phyloP scores from a whole-genome alignment of 1,140 invertebrate genomes.

The Meloidogyne floridensis region DNA sequence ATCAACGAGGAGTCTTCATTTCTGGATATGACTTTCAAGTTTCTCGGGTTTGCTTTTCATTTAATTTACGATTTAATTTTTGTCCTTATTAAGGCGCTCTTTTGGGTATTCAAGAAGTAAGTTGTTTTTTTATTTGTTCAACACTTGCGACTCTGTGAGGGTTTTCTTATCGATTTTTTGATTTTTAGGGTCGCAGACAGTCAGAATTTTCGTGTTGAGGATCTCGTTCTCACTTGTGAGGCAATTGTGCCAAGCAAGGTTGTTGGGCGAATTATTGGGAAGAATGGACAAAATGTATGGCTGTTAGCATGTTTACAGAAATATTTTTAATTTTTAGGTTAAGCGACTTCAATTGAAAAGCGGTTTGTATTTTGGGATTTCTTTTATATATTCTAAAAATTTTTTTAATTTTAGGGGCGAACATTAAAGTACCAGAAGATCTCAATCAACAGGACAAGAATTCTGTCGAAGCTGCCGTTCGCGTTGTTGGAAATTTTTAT shows the following conservation, averaged over 20 bases:
- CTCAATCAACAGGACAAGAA: slow-evolving; percentile 19
- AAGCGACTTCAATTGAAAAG: slow-evolving; percentile 30
- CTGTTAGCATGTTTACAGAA: not conserved
- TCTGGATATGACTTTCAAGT: slow-evolving; percentile 33
- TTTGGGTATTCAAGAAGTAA: slow-evolving; percentile 28
- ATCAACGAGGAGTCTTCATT: slow-evolving; percentile 23
- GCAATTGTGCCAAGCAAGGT: slow-evolving; percentile 32
- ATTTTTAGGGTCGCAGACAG: slow-evolving; percentile 19
- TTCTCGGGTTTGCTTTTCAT: slow-evolving; percentile 19
- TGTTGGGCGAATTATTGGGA: slow-evolving; percentile 42
- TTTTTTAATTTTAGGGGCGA: slow-evolving; percentile 5
- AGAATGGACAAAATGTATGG: slow-evolving; percentile 38
- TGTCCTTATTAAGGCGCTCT: slow-evolving; percentile 12
- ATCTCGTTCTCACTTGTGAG: slow-evolving; percentile 22
- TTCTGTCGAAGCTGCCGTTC: slow-evolving; percentile 29
- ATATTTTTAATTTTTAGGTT: slow-evolving; percentile 33
- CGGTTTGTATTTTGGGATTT: not conserved
- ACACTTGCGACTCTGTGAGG: no score
- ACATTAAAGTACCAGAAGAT: slow-evolving; percentile 40
- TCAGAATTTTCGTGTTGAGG: slow-evolving; percentile 15
- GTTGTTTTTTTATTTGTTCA: not conserved
- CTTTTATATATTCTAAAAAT: not conserved
- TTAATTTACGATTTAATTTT: not conserved
- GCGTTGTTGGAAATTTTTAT: slow-evolving; percentile 31
- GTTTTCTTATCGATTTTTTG: not conserved